Evolutionary conservation across 2,797 vertebrate genomes (phyloP).

Genomic region (Microchirus variegatus): DNA sequence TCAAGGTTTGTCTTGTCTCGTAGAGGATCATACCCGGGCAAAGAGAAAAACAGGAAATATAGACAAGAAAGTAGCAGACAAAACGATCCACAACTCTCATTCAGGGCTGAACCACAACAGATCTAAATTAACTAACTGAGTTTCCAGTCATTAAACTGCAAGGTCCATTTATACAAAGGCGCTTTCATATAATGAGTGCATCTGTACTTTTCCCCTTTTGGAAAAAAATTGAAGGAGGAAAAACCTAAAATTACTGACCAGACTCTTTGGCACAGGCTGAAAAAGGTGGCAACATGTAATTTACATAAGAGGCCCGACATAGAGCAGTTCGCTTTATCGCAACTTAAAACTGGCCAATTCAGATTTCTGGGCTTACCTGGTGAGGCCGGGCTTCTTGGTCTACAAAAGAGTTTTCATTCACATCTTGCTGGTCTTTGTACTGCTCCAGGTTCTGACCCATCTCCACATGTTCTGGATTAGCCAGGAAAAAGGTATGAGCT

Average conservation of each 20-base stretch:
- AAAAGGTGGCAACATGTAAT: too few relatives aligned
- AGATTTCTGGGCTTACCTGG: conserved; percentile 76
- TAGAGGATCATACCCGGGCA: neutral
- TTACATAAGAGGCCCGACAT: neutral
- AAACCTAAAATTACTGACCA: conserved; percentile 5
- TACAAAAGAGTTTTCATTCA: conserved; percentile 79
- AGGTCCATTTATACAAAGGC: conserved; percentile 40
- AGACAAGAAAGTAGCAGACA: neutral
- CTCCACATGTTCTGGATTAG: conserved; percentile 97
- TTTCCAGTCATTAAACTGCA: conserved; percentile 49
- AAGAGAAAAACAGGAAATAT: conserved; percentile 3
- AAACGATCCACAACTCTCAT: conserved; percentile 25
- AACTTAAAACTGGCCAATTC: neutral
- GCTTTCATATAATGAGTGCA: conserved; percentile 11
- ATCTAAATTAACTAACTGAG: conserved; percentile 26
- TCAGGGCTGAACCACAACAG: conserved; percentile 28
- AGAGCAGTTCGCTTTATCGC: too few relatives aligned
- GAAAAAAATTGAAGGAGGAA: conserved; percentile 4
- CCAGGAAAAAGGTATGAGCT: conserved; percentile 96
- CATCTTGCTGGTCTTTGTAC: conserved; percentile 83
- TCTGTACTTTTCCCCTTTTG: conserved; percentile 13
- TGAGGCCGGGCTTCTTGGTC: conserved; percentile 89
- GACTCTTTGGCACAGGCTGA: neutral
- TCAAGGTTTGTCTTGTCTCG: neutral
- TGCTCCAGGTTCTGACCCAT: conserved; percentile 90